Percentiles rank a stretch among this genome's conserved stretches.
Evolutionary conservation across 2,797 vertebrate genomes (phyloP).

Genomic region (Catharus ustulatus): DNA sequence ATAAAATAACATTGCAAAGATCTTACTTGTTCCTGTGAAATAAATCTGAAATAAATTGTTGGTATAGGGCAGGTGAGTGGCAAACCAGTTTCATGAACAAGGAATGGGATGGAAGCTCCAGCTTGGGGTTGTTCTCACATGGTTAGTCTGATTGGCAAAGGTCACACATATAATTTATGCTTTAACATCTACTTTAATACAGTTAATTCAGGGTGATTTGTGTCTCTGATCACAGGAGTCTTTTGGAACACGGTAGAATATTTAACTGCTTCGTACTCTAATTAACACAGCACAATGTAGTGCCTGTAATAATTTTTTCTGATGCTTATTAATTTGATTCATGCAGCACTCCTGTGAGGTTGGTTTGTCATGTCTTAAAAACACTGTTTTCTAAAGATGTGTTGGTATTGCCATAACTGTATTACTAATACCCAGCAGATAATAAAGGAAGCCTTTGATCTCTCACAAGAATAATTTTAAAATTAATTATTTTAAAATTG

Average conservation of each 20-base stretch:
- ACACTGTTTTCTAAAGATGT: constrained; percentile 7
- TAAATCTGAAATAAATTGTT: background rate
- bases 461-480: background rate
- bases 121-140: background rate
- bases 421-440: constrained; percentile 1
- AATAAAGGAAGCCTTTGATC: constrained; percentile 45
- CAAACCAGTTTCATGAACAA: background rate
- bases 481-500: background rate
- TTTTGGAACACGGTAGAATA: background rate
- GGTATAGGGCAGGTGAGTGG: background rate
- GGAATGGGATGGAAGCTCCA: background rate
- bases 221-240: constrained; percentile 27
- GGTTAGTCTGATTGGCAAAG: background rate
- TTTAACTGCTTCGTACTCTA: background rate
- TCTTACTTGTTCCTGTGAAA: background rate
- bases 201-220: background rate
- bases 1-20: background rate
- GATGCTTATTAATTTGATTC: constrained; percentile 42
- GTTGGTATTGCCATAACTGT: background rate
- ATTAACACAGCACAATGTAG: constrained; percentile 42
- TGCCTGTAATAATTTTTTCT: constrained; percentile 42
- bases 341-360: background rate
- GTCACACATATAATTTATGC: background rate
- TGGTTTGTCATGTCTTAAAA: constrained; percentile 43
- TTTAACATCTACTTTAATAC: constrained; percentile 6